These are phyloP conservation scores for Anseranas semipalmata DNA, from an alignment of 2,113 vertebrate species.

Conservation along the genomic window DNA sequence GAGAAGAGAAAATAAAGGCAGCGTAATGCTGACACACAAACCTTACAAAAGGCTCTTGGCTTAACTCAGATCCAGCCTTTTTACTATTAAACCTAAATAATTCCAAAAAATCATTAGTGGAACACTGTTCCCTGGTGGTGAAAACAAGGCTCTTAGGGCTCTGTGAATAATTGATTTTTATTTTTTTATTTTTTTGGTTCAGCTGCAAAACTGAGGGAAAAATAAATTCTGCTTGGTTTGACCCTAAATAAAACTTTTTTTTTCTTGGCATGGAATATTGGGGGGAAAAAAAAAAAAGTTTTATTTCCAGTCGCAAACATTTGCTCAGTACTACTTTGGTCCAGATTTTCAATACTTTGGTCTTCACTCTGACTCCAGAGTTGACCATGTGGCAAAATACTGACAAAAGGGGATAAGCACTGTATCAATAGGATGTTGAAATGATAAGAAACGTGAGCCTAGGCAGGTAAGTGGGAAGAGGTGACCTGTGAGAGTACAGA, in stretches of 20 bases:
- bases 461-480: not conserved
- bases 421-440: fast-evolving
- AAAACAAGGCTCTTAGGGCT: conserved; percentile 12
- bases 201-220: not conserved
- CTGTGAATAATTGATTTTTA: conserved; percentile 48
- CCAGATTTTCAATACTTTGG: not conserved
- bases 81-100: conserved; percentile 49
- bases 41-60: conserved; percentile 51
- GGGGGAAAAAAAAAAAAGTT: not conserved
- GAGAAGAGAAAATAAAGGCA: not conserved
- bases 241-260: not conserved
- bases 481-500: not conserved
- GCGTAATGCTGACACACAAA: not conserved
- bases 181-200: not conserved
- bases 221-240: conserved; percentile 4
- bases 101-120: conserved; percentile 7
- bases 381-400: not conserved
- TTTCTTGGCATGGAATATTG: not conserved
- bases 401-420: not conserved
- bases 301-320: not conserved
- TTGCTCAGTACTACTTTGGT: not conserved
- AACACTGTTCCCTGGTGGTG: conserved; percentile 24
- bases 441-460: not conserved
- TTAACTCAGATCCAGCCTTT: conserved; percentile 16
- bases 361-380: not conserved